phyloP scores from a whole-genome alignment of 2,113 vertebrate genomes.

The Phrynosoma platyrhinos region DNA sequence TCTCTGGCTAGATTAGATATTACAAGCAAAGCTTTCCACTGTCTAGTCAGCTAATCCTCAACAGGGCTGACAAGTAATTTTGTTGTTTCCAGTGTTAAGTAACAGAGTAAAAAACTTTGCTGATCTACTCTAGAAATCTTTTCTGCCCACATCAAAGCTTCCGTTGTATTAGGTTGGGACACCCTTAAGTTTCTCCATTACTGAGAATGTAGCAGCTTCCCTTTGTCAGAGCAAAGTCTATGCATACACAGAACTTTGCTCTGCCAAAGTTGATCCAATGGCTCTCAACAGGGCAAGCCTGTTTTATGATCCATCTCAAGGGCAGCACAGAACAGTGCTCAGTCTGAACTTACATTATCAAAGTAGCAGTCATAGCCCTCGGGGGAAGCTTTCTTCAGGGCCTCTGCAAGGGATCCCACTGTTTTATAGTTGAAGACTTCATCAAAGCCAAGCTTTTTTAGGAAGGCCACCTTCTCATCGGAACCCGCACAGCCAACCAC shows the following conservation, averaged over 20 bases:
- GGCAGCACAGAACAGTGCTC: background rate
- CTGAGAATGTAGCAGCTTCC: background rate
- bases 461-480: constrained; percentile 83
- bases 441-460: constrained; percentile 89
- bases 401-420: constrained; percentile 82
- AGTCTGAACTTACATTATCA: constrained; percentile 84
- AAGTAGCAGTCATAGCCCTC: constrained; percentile 90
- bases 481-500: constrained; percentile 87
- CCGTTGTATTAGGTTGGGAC: no score
- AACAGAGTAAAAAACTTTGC: no score
- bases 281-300: background rate
- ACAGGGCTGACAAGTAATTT: no score
- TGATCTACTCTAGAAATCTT: no score
- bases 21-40: no score
- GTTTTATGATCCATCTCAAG: background rate
- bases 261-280: background rate
- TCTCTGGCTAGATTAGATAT: no score
- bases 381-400: constrained; percentile 82
- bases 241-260: background rate
- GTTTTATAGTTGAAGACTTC: constrained; percentile 91
- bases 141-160: no score
- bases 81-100: no score
- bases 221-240: background rate
- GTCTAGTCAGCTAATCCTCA: no score
- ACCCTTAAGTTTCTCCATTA: no score